Base-by-base conservation (phyloP, 1,140 invertebrate genomes). In the Drosophila fuyamai region DNA sequence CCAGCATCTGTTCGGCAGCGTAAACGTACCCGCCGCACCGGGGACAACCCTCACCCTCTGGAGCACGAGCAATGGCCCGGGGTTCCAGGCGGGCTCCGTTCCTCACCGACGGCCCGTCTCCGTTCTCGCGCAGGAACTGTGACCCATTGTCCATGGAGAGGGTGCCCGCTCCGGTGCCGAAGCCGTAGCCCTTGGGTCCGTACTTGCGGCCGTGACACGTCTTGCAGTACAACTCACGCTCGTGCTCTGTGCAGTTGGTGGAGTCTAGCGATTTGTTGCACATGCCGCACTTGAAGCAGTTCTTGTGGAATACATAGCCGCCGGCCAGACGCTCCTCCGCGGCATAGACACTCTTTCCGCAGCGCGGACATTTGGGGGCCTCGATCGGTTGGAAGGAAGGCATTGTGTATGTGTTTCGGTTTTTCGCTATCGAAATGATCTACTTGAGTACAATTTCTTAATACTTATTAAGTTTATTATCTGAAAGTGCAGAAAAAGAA, bases 181-280 rank as follows among this genome's bases (percentile, higher is more conserved):
- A 99, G 79, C 99, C 99, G 93, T 99, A 99, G 82, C 97, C 98
- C 94, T 99, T 99, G 80, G 98, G 98, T 89, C 99, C 92, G 93
- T 96, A 99, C 95, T 99, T 99, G 77, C 98, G 96, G 70, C 96
- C 98, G 93, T 99, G 98, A 94, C 99, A 99, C 83, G 95, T 95
- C 94, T 99, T 99, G 95, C 99, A 99, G 95, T 95, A 99, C 56
- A 99, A 94, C 93, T 98, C 96, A 83, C 96, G 96, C 91, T 99
- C 98, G 95, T 99, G 98, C 93, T 98, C 97, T 88, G 97, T 95
- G 93, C 97, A 98, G 94, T 98, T 99, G 93, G 98, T 99, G 79
- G 98, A 99, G 94, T 99, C 98, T 92, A 99, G 94, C 93, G 98
- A 95, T 94, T 99, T 99, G 93, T 96, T 96, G 95, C 98, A 99